These are phyloP conservation scores for Parasteatoda tepidariorum DNA, from an alignment of 1,140 invertebrate species.

Conservation along the genomic window DNA sequence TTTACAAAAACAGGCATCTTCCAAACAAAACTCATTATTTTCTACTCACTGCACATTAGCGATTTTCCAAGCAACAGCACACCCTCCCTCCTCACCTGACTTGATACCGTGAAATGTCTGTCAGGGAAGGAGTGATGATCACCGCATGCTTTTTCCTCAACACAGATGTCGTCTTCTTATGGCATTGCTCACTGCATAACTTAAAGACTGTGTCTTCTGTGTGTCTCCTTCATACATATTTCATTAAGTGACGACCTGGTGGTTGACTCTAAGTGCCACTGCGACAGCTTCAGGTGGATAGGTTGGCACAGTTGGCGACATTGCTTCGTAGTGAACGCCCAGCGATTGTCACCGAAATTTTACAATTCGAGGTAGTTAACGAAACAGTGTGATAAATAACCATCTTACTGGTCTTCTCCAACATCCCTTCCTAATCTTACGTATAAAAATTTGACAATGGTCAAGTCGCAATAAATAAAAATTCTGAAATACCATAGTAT, in stretches of 20 bases:
- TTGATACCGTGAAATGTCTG: conserved; percentile 44
- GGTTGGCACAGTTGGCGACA: background rate
- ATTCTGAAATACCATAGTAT: too few relatives aligned
- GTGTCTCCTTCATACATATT: conserved; percentile 48
- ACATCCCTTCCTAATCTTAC: background rate
- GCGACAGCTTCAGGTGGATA: background rate
- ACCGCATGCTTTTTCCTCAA: conserved; percentile 32
- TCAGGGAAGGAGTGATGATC: conserved; percentile 52
- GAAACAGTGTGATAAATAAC: too few relatives aligned
- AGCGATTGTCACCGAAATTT: background rate
- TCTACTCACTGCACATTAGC: conserved; percentile 45
- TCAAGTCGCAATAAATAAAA: background rate
- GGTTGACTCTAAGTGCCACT: conserved; percentile 54
- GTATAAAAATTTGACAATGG: background rate
- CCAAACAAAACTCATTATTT: conserved; percentile 17
- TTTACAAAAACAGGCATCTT: background rate
- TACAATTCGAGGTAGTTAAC: too few relatives aligned
- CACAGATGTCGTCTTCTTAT: conserved; percentile 53
- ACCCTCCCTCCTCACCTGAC: background rate
- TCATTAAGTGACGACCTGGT: conserved; percentile 58
- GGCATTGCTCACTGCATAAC: conserved; percentile 58
- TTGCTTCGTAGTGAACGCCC: background rate
- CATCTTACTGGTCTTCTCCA: too few relatives aligned
- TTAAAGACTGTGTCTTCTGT: conserved; percentile 46
- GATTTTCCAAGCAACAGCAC: background rate